phyloP scores from a whole-genome alignment of 2,113 vertebrate species.

The Picathartes gymnocephalus region DNA sequence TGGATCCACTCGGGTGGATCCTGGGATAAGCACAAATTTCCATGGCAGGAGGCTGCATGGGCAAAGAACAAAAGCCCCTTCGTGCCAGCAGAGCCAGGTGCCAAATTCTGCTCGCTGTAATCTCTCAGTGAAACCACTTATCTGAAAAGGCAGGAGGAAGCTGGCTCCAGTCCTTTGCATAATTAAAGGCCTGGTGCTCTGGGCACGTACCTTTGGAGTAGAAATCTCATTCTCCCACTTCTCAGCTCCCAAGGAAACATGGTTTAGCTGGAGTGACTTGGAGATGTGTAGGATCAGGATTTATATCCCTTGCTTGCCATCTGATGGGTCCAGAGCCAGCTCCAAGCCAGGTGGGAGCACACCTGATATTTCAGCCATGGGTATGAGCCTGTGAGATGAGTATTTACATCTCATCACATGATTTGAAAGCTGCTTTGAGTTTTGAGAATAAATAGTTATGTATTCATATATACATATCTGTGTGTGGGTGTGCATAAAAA shows the following conservation, averaged over 20 bases:
- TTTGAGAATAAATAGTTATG: not conserved
- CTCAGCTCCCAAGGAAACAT: not conserved
- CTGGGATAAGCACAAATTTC: not conserved
- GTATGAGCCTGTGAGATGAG: not conserved
- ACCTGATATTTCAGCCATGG: not conserved
- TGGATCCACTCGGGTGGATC: not conserved
- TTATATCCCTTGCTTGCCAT: not conserved
- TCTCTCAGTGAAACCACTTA: not conserved
- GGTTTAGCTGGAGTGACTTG: not conserved
- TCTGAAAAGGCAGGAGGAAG: constrained; percentile 33
- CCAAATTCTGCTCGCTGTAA: not conserved
- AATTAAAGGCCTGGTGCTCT: constrained; percentile 13
- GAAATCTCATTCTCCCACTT: not conserved
- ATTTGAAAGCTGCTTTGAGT: not conserved
- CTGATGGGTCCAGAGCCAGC: not conserved
- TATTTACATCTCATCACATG: not conserved
- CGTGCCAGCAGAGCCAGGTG: not conserved
- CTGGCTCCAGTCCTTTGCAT: constrained; percentile 10
- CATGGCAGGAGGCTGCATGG: not conserved
- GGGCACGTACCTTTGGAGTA: not conserved
- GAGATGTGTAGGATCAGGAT: not conserved
- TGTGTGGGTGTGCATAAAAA: not conserved
- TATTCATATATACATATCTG: not conserved
- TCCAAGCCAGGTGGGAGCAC: not conserved
- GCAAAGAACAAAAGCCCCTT: not conserved